phyloP scores from a whole-genome alignment of 2,113 vertebrate genomes.

The Panthera uncia region DNA sequence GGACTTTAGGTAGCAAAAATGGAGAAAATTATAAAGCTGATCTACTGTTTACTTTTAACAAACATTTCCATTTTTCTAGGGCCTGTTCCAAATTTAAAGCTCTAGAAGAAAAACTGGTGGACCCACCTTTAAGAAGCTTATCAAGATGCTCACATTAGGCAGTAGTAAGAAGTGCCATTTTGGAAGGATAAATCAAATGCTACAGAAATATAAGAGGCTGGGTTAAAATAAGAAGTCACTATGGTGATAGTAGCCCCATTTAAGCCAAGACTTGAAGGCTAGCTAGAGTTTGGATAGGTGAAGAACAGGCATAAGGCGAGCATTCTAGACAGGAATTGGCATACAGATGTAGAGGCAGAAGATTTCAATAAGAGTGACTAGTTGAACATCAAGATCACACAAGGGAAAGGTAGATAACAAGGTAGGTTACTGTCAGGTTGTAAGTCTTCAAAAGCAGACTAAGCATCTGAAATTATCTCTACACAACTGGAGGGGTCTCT shows the following conservation, averaged over 20 bases:
- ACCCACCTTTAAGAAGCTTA: not conserved
- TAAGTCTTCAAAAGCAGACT: not conserved
- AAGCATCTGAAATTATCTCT: not conserved
- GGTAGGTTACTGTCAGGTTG: not conserved
- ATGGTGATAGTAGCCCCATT: not conserved
- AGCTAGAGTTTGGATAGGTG: not conserved
- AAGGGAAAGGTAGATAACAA: not conserved
- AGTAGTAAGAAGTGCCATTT: not conserved
- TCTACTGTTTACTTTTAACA: not conserved
- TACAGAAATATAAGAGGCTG: not conserved
- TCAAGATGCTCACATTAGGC: not conserved
- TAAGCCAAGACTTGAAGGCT: not conserved
- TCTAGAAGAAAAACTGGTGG: not conserved
- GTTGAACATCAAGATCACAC: not conserved
- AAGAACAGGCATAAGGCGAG: not conserved
- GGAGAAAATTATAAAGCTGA: not conserved
- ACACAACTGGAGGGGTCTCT: not conserved
- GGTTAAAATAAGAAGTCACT: not conserved
- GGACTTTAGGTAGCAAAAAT: not conserved
- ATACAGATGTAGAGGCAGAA: not conserved
- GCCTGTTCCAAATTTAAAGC: not conserved
- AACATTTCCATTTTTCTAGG: not conserved
- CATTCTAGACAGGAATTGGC: not conserved
- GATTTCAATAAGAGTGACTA: not conserved
- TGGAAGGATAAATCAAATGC: not conserved